Conservation (phyloP, 2,888 invertebrate species). For the Drosophila rellima region DNA sequence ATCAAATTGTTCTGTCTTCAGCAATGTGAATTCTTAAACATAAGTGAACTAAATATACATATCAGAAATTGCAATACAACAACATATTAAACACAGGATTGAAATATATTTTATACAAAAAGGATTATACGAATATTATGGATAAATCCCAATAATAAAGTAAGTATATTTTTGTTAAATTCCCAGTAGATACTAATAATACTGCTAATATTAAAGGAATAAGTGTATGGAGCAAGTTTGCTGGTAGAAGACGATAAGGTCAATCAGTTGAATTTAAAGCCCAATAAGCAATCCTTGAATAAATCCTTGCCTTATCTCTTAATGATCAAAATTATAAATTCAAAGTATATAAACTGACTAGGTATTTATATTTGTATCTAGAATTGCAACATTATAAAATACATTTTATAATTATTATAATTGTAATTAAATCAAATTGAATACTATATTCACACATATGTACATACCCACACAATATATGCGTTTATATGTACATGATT, state of each 20-base stretch:
- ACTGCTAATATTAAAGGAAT: neutral
- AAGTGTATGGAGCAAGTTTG: neutral
- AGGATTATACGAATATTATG: slow-evolving; percentile 18
- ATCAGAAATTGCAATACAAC: slow-evolving; percentile 38
- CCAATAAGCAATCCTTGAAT: neutral
- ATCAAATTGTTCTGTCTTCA: slow-evolving; percentile 14
- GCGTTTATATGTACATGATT: slow-evolving; percentile 7
- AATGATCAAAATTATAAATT: neutral
- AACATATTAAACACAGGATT: slow-evolving; percentile 22
- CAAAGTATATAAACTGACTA: no score
- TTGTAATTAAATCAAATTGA: slow-evolving; percentile 6
- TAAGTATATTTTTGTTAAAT: slow-evolving; percentile 17
- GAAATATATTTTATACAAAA: slow-evolving; percentile 8
- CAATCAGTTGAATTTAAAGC: neutral
- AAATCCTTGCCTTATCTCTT: neutral
- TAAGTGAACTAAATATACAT: slow-evolving; percentile 30
- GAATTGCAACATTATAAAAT: neutral
- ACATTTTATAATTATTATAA: slow-evolving; percentile 1
- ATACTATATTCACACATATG: neutral
- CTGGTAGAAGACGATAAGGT: neutral
- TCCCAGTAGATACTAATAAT: neutral
- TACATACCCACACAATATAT: neutral
- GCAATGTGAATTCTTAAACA: slow-evolving; percentile 34
- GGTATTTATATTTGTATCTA: no score
- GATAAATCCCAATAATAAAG: slow-evolving; percentile 20